Conservation (phyloP, 2,113 vertebrate species). For the Ciconia boyciana region DNA sequence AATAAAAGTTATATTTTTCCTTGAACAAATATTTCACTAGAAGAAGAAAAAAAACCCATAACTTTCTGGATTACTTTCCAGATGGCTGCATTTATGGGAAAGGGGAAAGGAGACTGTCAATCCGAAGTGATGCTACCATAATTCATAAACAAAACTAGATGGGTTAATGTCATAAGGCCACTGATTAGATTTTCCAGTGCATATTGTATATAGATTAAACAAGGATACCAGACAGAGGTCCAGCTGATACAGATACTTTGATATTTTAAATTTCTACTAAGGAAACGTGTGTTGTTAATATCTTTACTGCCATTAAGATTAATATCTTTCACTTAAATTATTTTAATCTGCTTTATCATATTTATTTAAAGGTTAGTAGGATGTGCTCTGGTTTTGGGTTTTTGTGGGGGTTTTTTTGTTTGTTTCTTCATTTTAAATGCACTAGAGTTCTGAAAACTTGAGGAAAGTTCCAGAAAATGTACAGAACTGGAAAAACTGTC, state of each 20-base stretch:
- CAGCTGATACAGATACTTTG: not conserved
- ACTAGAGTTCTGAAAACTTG: not conserved
- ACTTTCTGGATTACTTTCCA: not conserved
- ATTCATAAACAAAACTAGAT: not conserved
- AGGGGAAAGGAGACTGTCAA: not conserved
- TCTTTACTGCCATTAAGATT: not conserved
- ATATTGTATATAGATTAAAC: not conserved
- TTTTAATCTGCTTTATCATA: not conserved
- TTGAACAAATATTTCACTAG: not conserved
- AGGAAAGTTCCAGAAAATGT: not conserved
- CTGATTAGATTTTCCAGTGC: not conserved
- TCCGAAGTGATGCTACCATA: not conserved
- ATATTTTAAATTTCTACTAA: not conserved
- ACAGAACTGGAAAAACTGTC: not conserved
- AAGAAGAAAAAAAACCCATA: not conserved
- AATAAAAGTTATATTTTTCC: not conserved
- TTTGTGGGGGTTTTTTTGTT: not conserved
- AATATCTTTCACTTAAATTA: not conserved
- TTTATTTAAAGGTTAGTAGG: not conserved
- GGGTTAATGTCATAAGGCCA: not conserved
- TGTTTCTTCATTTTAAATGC: not conserved
- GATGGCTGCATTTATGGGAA: not conserved
- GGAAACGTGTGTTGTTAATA: not conserved
- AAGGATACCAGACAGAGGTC: not conserved
- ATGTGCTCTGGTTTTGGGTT: not conserved